Evolutionary conservation across 2,113 vertebrate genomes (phyloP), one percentile per base, ranked within the genome.

Genomic region (Oostethus manadensis): DNA sequence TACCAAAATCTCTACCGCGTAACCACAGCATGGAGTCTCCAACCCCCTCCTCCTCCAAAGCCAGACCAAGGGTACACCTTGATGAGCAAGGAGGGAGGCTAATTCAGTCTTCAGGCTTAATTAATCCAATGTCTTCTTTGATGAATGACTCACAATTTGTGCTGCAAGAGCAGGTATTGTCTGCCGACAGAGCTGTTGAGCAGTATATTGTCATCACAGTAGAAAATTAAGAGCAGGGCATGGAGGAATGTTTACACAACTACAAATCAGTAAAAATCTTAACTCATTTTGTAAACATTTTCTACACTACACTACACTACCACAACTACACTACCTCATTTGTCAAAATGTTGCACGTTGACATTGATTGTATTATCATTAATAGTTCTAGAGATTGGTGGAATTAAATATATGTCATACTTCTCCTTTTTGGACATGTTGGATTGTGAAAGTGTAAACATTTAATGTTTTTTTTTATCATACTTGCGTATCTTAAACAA

Each of bases 51-150:
- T 51, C 59, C 68, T 62, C 62, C 80, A 73, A 76, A 81, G 78
- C 49, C 77, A 77, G 73, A 81, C 84, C 84, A 86, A 88, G 86
- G 86, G 84, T 88, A 86, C 79, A 86, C 81, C 80, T 82, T 83
- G 86, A 86, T 88, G 84, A 88, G 84, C 74, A 75, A 86, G 71
- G 76, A 74, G 84, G 84, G 85, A 86, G 80, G 71, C 81, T 88
- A 84, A 84, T 85, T 81, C 77, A 77, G 70, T 86, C 83, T 82
- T 78, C 77, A 62, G 83, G 84, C 86, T 83, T 88, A 86, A 91
- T 91, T 91, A 91, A 91, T 90, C 86, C 88, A 78, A 68, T 91
- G 89, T 90, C 88, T 87, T 81, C 63, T 89, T 90, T 92, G 89
- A 92, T 91, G 69, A 91, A 91, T 91, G 84, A 77, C 87, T 87